Base-by-base conservation (phyloP, 2,113 vertebrate species). In the Hypocryptadius cinnamomeus region DNA sequence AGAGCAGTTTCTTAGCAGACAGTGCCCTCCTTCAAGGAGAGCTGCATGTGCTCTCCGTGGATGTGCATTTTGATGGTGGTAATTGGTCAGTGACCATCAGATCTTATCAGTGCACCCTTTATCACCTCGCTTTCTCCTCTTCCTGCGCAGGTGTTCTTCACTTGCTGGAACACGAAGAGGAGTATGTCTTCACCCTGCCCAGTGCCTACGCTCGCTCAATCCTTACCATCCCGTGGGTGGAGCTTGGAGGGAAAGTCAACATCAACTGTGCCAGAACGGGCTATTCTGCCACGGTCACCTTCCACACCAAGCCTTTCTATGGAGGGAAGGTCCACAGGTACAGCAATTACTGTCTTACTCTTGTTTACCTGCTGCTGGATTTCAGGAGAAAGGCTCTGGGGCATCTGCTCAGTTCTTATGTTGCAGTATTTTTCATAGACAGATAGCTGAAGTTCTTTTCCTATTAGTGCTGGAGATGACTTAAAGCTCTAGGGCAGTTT, bases 321-420 rank as follows among this genome's bases (percentile, higher is more conserved):
- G 99, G 99, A 60, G 99, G 99, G 47, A 99, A 99, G 73, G 98
- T 99, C 5, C 99, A 99, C 98, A 99, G 99, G 99, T 99, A 96
- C 2, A 9, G 93, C 21, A 19, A 5, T 16, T 4, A 28, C 28
- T 65, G 14, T 15, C 42, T 33, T 28, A 0, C 3, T 72, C 61
- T 37, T 69, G 9, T 59, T 50, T 35, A n/a, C 27, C 24, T 71
- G 44, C 39, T 59, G 2, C 56, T 85, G 47, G 39, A 39, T 85
- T 82, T 87, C 50, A 27, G 1, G 45, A 95, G 68, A 42, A 25
- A 20, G 37, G 31, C 21, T 56, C 25, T 24, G 2, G 10, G 25
- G 22, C 31, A 65, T 48, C 42, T 47, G 1, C 28, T 76, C 3
- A 0, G 4, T 39, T 54, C 50, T 53, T 80, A 44, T 39, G 3